These are phyloP conservation scores for Aricia artaxerxes DNA, from an alignment of 2,888 invertebrate species.

Conservation along the genomic window DNA sequence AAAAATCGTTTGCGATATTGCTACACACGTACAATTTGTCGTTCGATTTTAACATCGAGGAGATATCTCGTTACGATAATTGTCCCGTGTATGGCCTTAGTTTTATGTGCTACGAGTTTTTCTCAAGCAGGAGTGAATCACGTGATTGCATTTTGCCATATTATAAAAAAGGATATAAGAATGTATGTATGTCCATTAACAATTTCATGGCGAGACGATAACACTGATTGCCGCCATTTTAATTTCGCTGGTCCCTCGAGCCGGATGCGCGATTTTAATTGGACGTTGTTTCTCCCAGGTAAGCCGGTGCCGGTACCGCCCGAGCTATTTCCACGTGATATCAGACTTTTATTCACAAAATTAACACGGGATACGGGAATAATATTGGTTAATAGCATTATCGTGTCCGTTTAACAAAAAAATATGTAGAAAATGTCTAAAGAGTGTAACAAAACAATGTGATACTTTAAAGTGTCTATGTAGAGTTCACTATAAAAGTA, in stretches of 20 bases:
- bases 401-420: background rate
- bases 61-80: too few relatives aligned
- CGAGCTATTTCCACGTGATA: background rate
- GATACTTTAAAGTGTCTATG: too few relatives aligned
- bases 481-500: too few relatives aligned
- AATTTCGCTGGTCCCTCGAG: constrained; percentile 16
- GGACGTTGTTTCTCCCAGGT: background rate
- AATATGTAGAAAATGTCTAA: too few relatives aligned
- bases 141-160: background rate
- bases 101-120: too few relatives aligned
- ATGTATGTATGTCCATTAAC: background rate
- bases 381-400: background rate
- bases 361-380: background rate
- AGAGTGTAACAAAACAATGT: too few relatives aligned
- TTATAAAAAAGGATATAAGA: background rate
- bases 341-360: background rate
- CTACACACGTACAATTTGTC: too few relatives aligned
- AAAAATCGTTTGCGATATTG: too few relatives aligned
- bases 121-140: too few relatives aligned
- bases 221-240: constrained; percentile 7
- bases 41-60: too few relatives aligned
- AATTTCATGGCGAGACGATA: background rate
- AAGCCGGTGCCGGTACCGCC: background rate
- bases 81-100: too few relatives aligned
- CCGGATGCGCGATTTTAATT: constrained; percentile 5